A percentile compares a stretch with the other conserved stretches of the same genome.
Evolutionary conservation across 2,888 invertebrate genomes (phyloP).

Genomic region (Coelogynopora nodosa): DNA sequence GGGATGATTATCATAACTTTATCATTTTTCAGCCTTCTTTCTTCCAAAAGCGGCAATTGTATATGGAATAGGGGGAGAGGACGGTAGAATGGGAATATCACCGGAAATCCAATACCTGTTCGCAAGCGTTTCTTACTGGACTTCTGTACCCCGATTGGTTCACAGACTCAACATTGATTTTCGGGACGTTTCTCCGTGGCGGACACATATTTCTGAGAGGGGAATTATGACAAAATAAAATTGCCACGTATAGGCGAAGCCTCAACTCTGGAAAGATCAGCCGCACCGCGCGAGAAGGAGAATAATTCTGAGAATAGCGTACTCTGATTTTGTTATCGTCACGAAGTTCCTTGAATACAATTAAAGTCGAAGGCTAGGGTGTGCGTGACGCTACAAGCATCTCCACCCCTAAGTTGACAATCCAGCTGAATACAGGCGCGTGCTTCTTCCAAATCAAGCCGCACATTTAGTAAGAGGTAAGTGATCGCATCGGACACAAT

Average conservation of each 20-base stretch:
- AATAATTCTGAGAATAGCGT: neutral
- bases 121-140: neutral
- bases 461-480: neutral
- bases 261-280: neutral
- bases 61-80: neutral
- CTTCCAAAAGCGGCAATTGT: neutral
- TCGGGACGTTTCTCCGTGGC: neutral
- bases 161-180: neutral
- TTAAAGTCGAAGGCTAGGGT: neutral
- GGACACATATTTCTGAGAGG: neutral
- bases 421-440: neutral
- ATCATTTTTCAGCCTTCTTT: neutral
- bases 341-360: constrained; percentile 12
- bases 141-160: neutral
- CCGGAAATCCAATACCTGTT: constrained; percentile 28
- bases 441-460: neutral
- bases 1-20: neutral
- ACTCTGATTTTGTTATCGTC: constrained; percentile 1
- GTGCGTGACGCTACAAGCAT: neutral
- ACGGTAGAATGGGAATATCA: neutral
- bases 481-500: neutral
- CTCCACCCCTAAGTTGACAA: neutral
- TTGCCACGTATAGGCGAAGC: neutral
- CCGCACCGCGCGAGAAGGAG: neutral
- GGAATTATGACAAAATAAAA: constrained; percentile 31